Evolutionary conservation across 2,797 vertebrate genomes (phyloP).

Genomic region (Sylvilagus floridanus): DNA sequence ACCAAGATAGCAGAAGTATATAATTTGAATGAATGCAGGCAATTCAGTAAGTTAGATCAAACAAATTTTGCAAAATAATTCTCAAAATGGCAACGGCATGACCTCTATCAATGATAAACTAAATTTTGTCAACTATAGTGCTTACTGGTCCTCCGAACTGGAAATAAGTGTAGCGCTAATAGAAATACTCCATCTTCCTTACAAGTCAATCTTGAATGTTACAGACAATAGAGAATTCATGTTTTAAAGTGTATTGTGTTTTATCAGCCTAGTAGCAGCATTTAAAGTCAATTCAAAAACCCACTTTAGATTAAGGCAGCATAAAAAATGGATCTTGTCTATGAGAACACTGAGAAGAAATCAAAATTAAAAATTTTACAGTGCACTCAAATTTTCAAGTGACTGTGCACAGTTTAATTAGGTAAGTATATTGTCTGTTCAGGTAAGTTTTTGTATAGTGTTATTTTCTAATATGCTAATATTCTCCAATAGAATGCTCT

Average conservation of each 20-base stretch:
- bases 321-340: slow-evolving; percentile 63
- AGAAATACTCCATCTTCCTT: slow-evolving; percentile 63
- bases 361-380: slow-evolving; percentile 60
- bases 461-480: slow-evolving; percentile 45
- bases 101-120: not conserved
- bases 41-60: not conserved
- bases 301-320: slow-evolving; percentile 71
- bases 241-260: slow-evolving; percentile 66
- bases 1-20: not conserved
- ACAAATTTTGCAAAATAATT: slow-evolving; percentile 1
- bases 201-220: slow-evolving; percentile 64
- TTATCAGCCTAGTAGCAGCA: slow-evolving; percentile 64
- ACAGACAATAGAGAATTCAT: slow-evolving; percentile 53
- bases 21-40: not conserved
- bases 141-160: not conserved
- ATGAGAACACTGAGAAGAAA: slow-evolving; percentile 39
- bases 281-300: slow-evolving; percentile 77
- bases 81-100: not conserved
- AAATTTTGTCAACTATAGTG: slow-evolving; percentile 33
- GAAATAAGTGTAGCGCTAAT: slow-evolving; percentile 54
- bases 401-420: not conserved
- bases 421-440: slow-evolving; percentile 8
- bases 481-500: not conserved
- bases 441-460: not conserved
- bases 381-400: slow-evolving; percentile 50